phyloP scores from a whole-genome alignment of 2,797 vertebrate genomes.

The Enteromius viviparus region DNA sequence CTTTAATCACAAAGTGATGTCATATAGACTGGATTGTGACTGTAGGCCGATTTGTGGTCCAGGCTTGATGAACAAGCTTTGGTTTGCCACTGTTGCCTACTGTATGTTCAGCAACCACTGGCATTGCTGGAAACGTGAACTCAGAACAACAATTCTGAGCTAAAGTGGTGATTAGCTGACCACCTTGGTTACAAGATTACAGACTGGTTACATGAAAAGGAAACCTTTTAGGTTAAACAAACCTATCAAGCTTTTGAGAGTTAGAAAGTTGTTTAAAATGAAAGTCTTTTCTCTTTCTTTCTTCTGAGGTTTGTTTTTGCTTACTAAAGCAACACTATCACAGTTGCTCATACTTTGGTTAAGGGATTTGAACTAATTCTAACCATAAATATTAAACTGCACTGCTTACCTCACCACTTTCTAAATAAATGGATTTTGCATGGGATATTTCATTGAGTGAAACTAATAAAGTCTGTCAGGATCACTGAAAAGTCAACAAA shows the following conservation, averaged over 20 bases:
- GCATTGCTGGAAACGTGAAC: constrained; percentile 3
- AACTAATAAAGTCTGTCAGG: neutral
- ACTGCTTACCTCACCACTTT: neutral
- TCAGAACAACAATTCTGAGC: constrained; percentile 19
- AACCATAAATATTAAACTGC: neutral
- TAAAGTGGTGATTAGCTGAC: constrained; percentile 31
- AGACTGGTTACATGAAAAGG: constrained; percentile 35
- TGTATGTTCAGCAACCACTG: constrained; percentile 47
- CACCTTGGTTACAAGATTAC: constrained; percentile 43
- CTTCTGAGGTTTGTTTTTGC: constrained; percentile 1
- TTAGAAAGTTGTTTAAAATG: neutral
- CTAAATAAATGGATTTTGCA: neutral
- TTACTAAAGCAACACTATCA: neutral
- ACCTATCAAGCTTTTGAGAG: constrained; percentile 6
- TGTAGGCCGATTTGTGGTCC: constrained; percentile 56
- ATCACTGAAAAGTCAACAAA: neutral
- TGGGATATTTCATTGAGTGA: neutral
- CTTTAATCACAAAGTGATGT: neutral
- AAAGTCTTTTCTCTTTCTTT: neutral
- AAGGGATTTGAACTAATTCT: neutral
- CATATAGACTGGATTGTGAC: constrained; percentile 40
- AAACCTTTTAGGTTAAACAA: constrained; percentile 22
- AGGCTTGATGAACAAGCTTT: constrained; percentile 37
- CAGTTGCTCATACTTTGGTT: neutral
- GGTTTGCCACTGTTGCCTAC: constrained; percentile 36